phyloP scores from a whole-genome alignment of 2,797 vertebrate species.

The Acipenser oxyrinchus region DNA sequence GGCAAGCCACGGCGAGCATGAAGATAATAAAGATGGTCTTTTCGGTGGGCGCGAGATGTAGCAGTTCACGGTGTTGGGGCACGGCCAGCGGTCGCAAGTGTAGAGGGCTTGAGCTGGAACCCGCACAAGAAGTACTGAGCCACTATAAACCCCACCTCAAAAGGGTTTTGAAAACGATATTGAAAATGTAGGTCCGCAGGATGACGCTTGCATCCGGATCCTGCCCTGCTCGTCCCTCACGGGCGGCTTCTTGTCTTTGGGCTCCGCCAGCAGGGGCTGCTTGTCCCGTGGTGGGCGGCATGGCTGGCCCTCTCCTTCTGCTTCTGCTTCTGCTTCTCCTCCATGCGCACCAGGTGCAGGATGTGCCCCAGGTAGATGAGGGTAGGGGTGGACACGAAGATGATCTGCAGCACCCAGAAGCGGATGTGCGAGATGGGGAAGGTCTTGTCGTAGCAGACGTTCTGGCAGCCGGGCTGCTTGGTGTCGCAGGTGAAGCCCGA shows the following conservation, averaged over 20 bases:
- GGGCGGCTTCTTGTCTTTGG: slow-evolving; percentile 38
- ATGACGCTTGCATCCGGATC: slow-evolving; percentile 62
- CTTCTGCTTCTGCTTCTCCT: slow-evolving; percentile 65
- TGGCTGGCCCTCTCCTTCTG: slow-evolving; percentile 28
- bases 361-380: slow-evolving; percentile 82
- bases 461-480: slow-evolving; percentile 82
- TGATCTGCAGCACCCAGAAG: slow-evolving; percentile 91
- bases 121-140: slow-evolving; percentile 79
- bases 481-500: slow-evolving; percentile 81
- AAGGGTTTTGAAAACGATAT: slow-evolving; percentile 75
- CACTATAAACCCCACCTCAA: slow-evolving; percentile 78
- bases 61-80: slow-evolving; percentile 79
- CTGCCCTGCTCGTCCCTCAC: slow-evolving; percentile 52
- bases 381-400: slow-evolving; percentile 79
- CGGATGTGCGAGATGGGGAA: slow-evolving; percentile 85
- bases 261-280: slow-evolving; percentile 37
- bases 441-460: slow-evolving; percentile 78
- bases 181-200: slow-evolving; percentile 73
- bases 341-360: slow-evolving; percentile 73
- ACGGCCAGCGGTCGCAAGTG: slow-evolving; percentile 74
- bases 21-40: slow-evolving; percentile 84
- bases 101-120: slow-evolving; percentile 79
- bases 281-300: slow-evolving; percentile 34
- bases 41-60: slow-evolving; percentile 82
- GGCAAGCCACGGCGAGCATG: slow-evolving; percentile 72